Evolutionary conservation across 1,140 invertebrate genomes (phyloP), one percentile per base, ranked within the genome.

Genomic region (Pantala flavescens): DNA sequence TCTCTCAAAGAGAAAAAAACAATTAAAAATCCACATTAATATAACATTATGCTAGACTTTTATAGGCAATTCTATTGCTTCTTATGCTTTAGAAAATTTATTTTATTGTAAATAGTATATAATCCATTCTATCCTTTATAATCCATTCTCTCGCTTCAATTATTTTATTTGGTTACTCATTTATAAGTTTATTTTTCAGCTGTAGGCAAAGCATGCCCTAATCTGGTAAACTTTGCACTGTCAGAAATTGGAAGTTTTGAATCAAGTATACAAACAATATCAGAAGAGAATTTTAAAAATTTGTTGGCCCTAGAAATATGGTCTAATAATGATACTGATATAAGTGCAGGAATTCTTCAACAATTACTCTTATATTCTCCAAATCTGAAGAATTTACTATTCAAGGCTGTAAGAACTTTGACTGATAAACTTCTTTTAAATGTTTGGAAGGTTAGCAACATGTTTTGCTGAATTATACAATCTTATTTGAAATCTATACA

Each of bases 301-400:
- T 76, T 82, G 0, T 73, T 75, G 21, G 79, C 78, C 19, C 71
- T 83, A 63, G 82, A 83, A 77, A 71, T 83, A 5, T 82, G 81
- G 82, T 78, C 79, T n/a, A 79, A 78, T 24, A 71, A 78, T 23
- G 76, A 77, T 24, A 77, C 77, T 0, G 79, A 81, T 19, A 75
- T 78, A 23, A 75, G 74, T 36, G 71, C 78, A 23, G 72, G 76
- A 71, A 76, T 81, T 21, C 73, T 83, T 0, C 75, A 76, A 0
- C 81, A 82, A 76, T 76, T 83, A n/a, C 76, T 81, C 11, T 70
- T 75, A 7, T 78, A 76, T 23, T 77, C 78, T 74, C 74, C 43
- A 7, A 75, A 77, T 24, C 76, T 83, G 23, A 76, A 75, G 72
- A 82, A 82, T 75, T 63, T 83, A 12, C 75, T 82, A 16, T 77